Conservation (phyloP, 2,797 vertebrate genomes). For the Propithecus perrieri region DNA sequence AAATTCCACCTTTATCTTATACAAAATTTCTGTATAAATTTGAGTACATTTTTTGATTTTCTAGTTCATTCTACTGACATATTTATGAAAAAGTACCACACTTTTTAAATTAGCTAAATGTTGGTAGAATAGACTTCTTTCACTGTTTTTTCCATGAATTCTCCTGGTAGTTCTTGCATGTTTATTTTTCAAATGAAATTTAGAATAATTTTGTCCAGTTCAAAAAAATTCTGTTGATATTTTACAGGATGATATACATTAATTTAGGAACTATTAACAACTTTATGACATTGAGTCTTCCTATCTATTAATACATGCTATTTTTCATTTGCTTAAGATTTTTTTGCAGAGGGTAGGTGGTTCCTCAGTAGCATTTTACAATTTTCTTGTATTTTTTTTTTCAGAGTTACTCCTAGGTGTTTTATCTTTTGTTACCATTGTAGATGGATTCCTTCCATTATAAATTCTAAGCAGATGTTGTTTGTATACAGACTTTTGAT, state of each 20-base stretch:
- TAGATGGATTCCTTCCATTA: not conserved
- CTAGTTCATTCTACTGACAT: not conserved
- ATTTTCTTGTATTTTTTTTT: not conserved
- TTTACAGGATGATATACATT: not conserved
- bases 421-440: constrained; percentile 7
- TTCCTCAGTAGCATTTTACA: not conserved
- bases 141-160: not conserved
- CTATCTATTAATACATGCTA: not conserved
- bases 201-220: not conserved
- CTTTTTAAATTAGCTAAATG: constrained; percentile 6
- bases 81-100: not conserved
- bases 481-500: not conserved
- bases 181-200: constrained; percentile 34
- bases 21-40: not conserved
- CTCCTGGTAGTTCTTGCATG: not conserved
- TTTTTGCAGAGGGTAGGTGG: not conserved
- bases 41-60: not conserved
- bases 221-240: not conserved
- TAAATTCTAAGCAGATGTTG: constrained; percentile 16
- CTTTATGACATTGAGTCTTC: not conserved
- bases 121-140: not conserved
- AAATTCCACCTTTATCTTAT: not conserved
- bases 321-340: constrained; percentile 41
- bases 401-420: not conserved
- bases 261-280: not conserved